A percentile compares a stretch with the other conserved stretches of the same genome.
phyloP scores from a whole-genome alignment of 1,140 invertebrate genomes.

The Eciton burchellii region DNA sequence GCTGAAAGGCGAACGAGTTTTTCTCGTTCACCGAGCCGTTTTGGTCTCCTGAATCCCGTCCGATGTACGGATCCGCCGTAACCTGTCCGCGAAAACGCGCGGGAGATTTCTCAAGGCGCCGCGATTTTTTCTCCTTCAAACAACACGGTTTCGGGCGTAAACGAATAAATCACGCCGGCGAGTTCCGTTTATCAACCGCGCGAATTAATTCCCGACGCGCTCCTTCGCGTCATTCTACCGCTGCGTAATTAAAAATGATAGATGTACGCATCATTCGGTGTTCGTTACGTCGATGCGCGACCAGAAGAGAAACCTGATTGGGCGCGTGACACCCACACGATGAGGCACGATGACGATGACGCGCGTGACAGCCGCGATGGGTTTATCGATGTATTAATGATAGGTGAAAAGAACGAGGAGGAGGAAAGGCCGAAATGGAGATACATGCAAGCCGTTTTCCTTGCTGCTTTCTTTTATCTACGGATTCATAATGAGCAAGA shows the following conservation, averaged over 20 bases:
- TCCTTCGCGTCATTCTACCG: slow-evolving; percentile 51
- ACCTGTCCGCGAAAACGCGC: neutral
- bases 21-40: neutral
- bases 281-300: slow-evolving; percentile 60
- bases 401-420: slow-evolving; percentile 17
- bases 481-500: slow-evolving; percentile 7
- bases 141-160: neutral
- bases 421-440: neutral
- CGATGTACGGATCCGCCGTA: neutral
- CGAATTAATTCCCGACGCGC: slow-evolving; percentile 53
- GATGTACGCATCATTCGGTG: slow-evolving; percentile 56
- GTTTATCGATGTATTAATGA: slow-evolving; percentile 23
- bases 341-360: neutral
- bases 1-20: neutral
- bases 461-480: slow-evolving; percentile 14
- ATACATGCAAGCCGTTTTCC: slow-evolving; percentile 25
- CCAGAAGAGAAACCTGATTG: slow-evolving; percentile 41
- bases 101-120: slow-evolving; percentile 5
- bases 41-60: neutral
- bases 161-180: neutral
- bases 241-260: slow-evolving; percentile 64
- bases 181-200: slow-evolving; percentile 2
- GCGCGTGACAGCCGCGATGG: slow-evolving; percentile 12
- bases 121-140: neutral
- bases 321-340: slow-evolving; percentile 54